Base-by-base conservation (phyloP, 2,888 invertebrate species). In the Nasonovia ribisnigri region DNA sequence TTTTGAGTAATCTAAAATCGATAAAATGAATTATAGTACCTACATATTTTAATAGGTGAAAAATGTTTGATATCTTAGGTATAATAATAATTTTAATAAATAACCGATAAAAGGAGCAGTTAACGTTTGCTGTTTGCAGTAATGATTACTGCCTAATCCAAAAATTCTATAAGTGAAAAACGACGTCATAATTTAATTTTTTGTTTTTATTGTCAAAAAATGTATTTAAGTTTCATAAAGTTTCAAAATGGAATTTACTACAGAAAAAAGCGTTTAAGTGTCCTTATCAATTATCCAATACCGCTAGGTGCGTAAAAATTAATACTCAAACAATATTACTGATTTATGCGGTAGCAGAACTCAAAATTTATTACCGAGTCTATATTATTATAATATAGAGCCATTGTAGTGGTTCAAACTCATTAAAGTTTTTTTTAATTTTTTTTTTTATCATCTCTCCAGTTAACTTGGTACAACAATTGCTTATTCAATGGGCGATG, bases 401-500 rank as follows among this genome's bases (percentile, higher is more conserved):
- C 77, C 36, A 77, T 77, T 77, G 36, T 77, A 48, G 13, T 13
- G 13, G 86, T 86, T 86, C 86, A 43, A 48, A 86, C 29, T 86
- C 86, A 13, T 46, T 86, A 46, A 86, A 46, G 86, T 46, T 43
- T 86, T 86, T 77, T 46, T 5, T 16, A 26, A 46, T 3, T 46
- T 29, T 43, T 46, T 46, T 86, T 26, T 43, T 46, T 26, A n/a
- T 36, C 77, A 36, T 77, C 8, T 77, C 77, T 77, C 77, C 36
- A 36, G 36, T 36, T 36, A 77, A 36, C 77, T 77, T 77, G 8
- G 36, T 36, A 77, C 13, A 90, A 90, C 42, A 84, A 84, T 84
- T 84, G 43, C 51, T 84, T 91, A 84, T 91, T 91, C 84, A n/a
- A 51, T 42, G 54, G 26, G 20, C 57, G 91, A 86, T 46, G n/a